Conservation (phyloP, 2,888 invertebrate genomes). For the Pammene fasciana region DNA sequence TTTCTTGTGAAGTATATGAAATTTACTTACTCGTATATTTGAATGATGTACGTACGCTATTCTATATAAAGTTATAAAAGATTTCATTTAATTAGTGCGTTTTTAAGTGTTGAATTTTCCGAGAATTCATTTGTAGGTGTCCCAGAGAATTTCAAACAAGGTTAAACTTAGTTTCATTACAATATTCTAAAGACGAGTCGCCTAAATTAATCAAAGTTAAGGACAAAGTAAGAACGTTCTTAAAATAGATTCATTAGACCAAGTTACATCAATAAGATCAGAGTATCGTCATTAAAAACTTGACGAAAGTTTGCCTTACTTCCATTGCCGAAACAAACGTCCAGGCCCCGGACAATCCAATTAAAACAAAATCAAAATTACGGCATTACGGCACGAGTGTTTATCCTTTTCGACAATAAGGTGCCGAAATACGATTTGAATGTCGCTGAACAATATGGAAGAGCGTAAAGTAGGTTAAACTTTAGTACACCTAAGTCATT, state of each 20-base stretch:
- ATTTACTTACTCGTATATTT: too few relatives aligned
- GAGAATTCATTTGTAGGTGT: not conserved
- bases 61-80: too few relatives aligned
- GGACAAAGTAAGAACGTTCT: constrained; percentile 17
- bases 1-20: too few relatives aligned
- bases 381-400: constrained; percentile 28
- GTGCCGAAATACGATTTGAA: constrained; percentile 29
- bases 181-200: constrained; percentile 3
- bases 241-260: constrained; percentile 23
- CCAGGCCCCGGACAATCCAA: constrained; percentile 19
- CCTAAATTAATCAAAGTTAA: constrained; percentile 6
- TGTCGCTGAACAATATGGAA: constrained; percentile 5
- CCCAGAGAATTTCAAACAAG: not conserved
- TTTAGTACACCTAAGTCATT: constrained; percentile 8
- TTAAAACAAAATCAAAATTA: constrained; percentile 31
- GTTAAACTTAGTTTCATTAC: not conserved
- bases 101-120: not conserved
- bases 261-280: constrained; percentile 7
- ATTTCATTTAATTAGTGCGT: too few relatives aligned
- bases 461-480: constrained; percentile 8
- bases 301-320: constrained; percentile 23
- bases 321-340: constrained; percentile 11
- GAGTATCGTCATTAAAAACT: constrained; percentile 11
- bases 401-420: constrained; percentile 34
- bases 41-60: too few relatives aligned